Conservation (phyloP, 2,797 vertebrate species). For the Gobio occitaniae region DNA sequence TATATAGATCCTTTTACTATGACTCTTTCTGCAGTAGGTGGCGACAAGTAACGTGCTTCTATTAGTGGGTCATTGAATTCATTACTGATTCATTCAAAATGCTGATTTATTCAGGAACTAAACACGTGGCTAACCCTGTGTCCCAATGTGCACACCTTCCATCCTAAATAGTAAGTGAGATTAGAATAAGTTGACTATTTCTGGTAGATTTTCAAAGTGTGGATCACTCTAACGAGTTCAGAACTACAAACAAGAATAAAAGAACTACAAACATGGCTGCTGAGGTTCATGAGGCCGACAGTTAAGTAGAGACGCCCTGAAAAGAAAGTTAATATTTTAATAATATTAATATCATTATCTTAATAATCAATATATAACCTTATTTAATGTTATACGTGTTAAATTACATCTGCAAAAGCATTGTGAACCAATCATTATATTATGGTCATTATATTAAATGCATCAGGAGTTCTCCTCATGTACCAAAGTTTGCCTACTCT, state of each 20-base stretch:
- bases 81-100: neutral
- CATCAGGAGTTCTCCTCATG: neutral
- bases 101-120: neutral
- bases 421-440: no score
- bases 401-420: no score
- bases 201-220: neutral
- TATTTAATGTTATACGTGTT: neutral
- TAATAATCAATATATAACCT: neutral
- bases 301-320: neutral
- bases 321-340: neutral
- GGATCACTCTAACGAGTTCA: neutral
- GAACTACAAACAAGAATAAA: neutral
- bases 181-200: neutral
- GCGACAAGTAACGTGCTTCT: neutral
- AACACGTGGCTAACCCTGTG: neutral
- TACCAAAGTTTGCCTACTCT: neutral
- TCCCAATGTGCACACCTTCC: neutral
- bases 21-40: neutral
- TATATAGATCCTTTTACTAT: neutral
- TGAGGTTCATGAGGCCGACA: no score
- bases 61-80: neutral
- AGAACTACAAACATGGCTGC: neutral
- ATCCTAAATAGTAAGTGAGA: neutral
- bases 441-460: no score
- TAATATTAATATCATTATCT: neutral